phyloP scores from a whole-genome alignment of 2,113 vertebrate genomes.

The Bufo bufo region DNA sequence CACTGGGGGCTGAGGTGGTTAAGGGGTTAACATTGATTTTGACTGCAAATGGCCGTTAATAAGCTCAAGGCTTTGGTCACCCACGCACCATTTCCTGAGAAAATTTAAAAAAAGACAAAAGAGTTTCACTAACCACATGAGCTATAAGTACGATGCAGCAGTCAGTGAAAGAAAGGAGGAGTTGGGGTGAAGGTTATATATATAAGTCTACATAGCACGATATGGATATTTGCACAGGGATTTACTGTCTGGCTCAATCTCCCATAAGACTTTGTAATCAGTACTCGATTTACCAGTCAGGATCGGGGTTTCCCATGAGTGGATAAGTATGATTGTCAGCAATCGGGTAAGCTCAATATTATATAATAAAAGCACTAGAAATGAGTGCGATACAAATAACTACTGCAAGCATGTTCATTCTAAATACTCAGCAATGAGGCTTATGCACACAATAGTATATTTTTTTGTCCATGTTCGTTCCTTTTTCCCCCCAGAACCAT shows the following conservation, averaged over 20 bases:
- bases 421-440: not conserved
- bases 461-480: too few relatives aligned
- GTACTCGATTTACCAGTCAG: not conserved
- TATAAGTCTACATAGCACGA: not conserved
- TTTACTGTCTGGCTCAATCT: not conserved
- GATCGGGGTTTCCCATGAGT: not conserved
- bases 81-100: not conserved
- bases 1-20: too few relatives aligned
- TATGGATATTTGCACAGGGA: not conserved
- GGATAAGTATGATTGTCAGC: not conserved
- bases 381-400: not conserved
- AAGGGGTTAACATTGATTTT: not conserved
- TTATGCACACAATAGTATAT: too few relatives aligned
- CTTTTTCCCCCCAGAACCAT: too few relatives aligned
- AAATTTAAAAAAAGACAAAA: not conserved
- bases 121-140: not conserved
- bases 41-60: not conserved
- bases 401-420: not conserved
- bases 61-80: not conserved
- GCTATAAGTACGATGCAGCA: not conserved
- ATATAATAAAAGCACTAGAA: not conserved
- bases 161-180: not conserved
- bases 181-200: not conserved
- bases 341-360: not conserved
- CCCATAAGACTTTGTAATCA: not conserved